Percentiles rank a stretch among this genome's conserved stretches.
These are phyloP conservation scores for Brachycybe producta DNA, from an alignment of 2,888 invertebrate species.

Conservation along the genomic window DNA sequence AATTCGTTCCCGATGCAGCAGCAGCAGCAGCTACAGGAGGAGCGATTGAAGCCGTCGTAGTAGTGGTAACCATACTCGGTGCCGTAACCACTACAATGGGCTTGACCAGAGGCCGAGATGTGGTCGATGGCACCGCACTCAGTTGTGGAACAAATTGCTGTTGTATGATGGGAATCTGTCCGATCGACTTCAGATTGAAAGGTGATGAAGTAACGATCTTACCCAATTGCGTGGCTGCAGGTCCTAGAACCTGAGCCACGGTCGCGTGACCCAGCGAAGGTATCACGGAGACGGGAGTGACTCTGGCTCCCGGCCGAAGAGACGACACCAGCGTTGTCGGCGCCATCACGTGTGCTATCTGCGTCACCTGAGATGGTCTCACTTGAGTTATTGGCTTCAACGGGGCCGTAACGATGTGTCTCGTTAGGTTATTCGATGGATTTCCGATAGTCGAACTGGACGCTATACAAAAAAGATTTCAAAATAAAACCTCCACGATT, in stretches of 20 bases:
- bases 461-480: neutral
- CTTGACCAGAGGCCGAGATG: slow-evolving; percentile 15
- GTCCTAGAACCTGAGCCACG: slow-evolving; percentile 8
- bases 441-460: neutral
- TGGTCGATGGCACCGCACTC: neutral
- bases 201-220: slow-evolving; percentile 11
- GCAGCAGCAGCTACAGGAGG: too few species aligned
- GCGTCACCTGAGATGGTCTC: slow-evolving; percentile 12
- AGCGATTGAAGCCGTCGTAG: neutral
- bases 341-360: slow-evolving; percentile 18
- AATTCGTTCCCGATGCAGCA: too few species aligned
- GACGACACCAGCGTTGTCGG: slow-evolving; percentile 17
- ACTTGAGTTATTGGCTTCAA: slow-evolving; percentile 17
- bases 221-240: slow-evolving; percentile 10
- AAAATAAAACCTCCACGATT: neutral
- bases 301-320: neutral
- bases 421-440: slow-evolving; percentile 9
- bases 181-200: slow-evolving; percentile 11
- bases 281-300: slow-evolving; percentile 7
- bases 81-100: slow-evolving; percentile 19
- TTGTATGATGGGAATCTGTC: slow-evolving; percentile 10
- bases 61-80: slow-evolving; percentile 5
- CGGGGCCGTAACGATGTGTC: slow-evolving; percentile 16
- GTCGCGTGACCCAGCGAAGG: slow-evolving; percentile 13
- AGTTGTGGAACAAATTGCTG: slow-evolving; percentile 13